Base-by-base conservation (phyloP, 2,113 vertebrate genomes). In the Phasianus colchicus region DNA sequence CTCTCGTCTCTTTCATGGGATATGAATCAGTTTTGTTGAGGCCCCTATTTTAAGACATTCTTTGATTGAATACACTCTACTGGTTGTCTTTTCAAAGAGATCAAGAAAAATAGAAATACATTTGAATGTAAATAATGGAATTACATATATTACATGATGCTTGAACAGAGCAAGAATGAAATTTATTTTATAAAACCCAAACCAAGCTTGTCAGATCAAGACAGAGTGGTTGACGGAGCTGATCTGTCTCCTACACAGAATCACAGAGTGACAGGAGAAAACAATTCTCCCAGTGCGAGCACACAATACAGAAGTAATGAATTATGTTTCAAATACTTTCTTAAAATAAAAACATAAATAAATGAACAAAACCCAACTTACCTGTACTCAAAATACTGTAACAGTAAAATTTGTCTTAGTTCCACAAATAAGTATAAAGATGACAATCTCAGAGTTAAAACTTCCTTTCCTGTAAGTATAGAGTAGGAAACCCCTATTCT, bases 401-500 rank as follows among this genome's bases (percentile, higher is more conserved):
- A 91, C 60, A 73, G 34, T 87, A 93, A 83, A 69, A 55, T 89
- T 55, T 67, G 95, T 91, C 27, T 52, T 95, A 91, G 84, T 83
- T 69, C 87, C 82, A 88, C 85, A 92, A 91, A 78, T 38, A 81
- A 36, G 30, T 66, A 85, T 58, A 91, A 60, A 91, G 54, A 45
- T 93, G 84, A 78, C 69, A 89, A 88, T 43, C 47, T 88, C 47
- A 57, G 74, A 60, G 92, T 93, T 91, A 91, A 90, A 94, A 74
- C 43, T 79, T 78, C 55, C 38, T 93, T 92, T 77, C 74, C 87
- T 76, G 40, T 67, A 89, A 66, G 40, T 42, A 77, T 36, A 89
- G 74, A 86, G 45, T 47, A 89, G 12, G 32, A 88, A 55, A 54
- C 18, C 2, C 2, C 72, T 75, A 13, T 60, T 63, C 32, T 93